Conservation (phyloP, 1,140 invertebrate species). For the Lanistes nyassanus region DNA sequence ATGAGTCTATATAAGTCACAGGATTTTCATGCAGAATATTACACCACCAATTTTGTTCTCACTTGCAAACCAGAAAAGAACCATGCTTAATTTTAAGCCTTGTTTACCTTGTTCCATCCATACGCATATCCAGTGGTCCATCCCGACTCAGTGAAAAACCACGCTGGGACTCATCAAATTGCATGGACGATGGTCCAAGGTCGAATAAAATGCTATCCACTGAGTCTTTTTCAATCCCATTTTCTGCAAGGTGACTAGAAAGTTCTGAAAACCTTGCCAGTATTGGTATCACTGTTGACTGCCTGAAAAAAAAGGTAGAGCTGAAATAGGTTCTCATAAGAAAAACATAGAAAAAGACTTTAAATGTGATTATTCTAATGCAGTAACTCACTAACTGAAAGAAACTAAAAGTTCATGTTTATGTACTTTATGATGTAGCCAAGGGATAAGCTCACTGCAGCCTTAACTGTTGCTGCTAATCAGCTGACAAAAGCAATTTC, state of each 20-base stretch:
- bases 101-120: constrained; percentile 79
- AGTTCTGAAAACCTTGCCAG: constrained; percentile 90
- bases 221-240: constrained; percentile 73
- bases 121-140: constrained; percentile 94
- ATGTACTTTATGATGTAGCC: neutral
- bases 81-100: neutral
- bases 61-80: neutral
- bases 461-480: no score
- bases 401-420: neutral
- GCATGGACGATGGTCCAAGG: constrained; percentile 96
- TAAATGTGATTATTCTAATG: no score
- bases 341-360: neutral
- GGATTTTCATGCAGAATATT: no score
- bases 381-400: no score
- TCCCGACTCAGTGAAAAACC: constrained; percentile 88
- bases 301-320: constrained; percentile 21
- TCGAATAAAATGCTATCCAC: constrained; percentile 92
- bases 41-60: neutral
- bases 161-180: constrained; percentile 82
- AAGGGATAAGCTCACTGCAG: no score
- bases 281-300: constrained; percentile 76
- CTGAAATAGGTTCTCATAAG: neutral
- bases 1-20: neutral
- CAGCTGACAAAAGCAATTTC: no score
- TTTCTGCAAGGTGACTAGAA: constrained; percentile 73